Evolutionary conservation across 2,113 vertebrate genomes (phyloP), one percentile per base, ranked within the genome.

Genomic region (Mus pahari): DNA sequence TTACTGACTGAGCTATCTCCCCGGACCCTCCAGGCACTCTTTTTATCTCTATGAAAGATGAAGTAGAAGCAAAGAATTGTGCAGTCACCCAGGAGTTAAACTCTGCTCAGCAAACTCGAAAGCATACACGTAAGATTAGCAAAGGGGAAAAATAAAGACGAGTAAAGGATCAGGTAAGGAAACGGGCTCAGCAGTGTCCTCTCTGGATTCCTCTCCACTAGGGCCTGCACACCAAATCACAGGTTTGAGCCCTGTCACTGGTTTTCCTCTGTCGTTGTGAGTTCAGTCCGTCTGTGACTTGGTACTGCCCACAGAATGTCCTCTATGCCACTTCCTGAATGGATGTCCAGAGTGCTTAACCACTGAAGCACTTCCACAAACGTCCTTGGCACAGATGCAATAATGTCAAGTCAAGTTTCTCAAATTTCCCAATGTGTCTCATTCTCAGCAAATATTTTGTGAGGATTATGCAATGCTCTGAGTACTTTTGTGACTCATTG

Each of bases 251-350:
- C 28, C 70, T 36, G 55, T 31, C 74, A 33, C 3, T 9, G 24
- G 5, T 28, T 36, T 24, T 10, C 33, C 60, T 75, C 39, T 74
- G 4, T 68, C 26, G 9, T 60, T 33, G 53, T 92, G n/a, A 89
- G 42, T 77, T 66, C 48, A 48, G 31, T 82, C 2, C 50, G 17
- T 88, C 86, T 92, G 84, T 50, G 96, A 50, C 70, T 93, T 92
- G 53, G 42, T 50, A 60, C 48, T 75, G 55, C 82, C 90, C 53
- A 60, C 45, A 78, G 39, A 73, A 19, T 66, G 9, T 45, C 31
- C 81, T 75, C 86, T 36, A 39, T 93, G 64, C 78, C 92, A 91
- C 60, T 94, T 94, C 94, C 94, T 74, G 60, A 68, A 17, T 36
- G 60, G 79, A 64, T 31, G 17, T 87, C 75, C 79, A 71, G 62